These are phyloP conservation scores for Ariopsis seemanni DNA, from an alignment of 2,113 vertebrate genomes.

Conservation along the genomic window DNA sequence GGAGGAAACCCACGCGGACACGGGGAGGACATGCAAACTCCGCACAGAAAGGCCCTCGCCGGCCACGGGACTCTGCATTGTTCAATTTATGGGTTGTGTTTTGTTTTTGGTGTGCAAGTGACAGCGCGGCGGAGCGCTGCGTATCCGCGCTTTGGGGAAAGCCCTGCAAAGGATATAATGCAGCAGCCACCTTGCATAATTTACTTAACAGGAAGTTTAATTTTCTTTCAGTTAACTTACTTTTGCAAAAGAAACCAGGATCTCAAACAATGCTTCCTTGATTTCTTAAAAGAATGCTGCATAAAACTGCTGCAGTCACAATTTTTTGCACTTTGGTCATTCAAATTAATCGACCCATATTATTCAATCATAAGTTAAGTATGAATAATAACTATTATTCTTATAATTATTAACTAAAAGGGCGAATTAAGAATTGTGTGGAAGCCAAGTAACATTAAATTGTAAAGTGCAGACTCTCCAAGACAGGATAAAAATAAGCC, in stretches of 20 bases:
- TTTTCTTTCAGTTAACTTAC: too few relatives aligned
- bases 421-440: neutral
- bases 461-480: neutral
- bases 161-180: neutral
- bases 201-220: too few relatives aligned
- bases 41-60: too few relatives aligned
- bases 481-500: slow-evolving; percentile 15
- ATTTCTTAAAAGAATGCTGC: too few relatives aligned
- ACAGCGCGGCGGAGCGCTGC: too few relatives aligned
- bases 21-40: too few relatives aligned
- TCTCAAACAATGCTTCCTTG: neutral
- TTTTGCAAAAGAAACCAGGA: neutral
- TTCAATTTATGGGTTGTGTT: too few relatives aligned
- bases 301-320: too few relatives aligned
- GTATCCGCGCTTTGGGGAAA: too few relatives aligned
- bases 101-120: too few relatives aligned
- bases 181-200: neutral
- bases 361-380: neutral
- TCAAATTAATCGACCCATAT: neutral
- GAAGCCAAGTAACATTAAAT: neutral
- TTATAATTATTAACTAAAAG: neutral
- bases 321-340: neutral
- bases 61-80: too few relatives aligned
- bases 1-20: too few relatives aligned
- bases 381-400: neutral